These are phyloP conservation scores for Nerophis ophidion DNA, from an alignment of 2,113 vertebrate genomes.

Conservation along the genomic window DNA sequence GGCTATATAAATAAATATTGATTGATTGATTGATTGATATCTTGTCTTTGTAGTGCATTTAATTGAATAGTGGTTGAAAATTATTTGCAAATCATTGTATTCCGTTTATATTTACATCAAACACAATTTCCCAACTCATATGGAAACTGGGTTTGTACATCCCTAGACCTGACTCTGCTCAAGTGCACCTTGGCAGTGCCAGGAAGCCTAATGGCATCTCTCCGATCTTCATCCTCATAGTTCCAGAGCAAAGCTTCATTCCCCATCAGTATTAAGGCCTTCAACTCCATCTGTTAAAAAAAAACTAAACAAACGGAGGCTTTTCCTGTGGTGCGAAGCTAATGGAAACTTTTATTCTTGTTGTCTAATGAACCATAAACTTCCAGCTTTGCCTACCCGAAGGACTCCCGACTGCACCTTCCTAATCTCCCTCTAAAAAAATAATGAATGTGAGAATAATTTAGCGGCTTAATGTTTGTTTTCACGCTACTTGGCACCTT, in stretches of 20 bases:
- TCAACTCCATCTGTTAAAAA: background rate
- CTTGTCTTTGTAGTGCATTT: too few relatives aligned
- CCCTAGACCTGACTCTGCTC: background rate
- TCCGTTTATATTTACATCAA: too few relatives aligned
- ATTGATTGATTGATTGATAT: too few relatives aligned
- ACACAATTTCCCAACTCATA: too few relatives aligned
- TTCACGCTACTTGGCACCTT: conserved; percentile 29
- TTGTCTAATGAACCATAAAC: conserved; percentile 29
- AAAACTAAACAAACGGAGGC: background rate
- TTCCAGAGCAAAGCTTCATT: background rate
- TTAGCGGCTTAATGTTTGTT: conserved; percentile 26
- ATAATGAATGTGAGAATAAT: conserved; percentile 31
- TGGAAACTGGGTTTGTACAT: too few relatives aligned
- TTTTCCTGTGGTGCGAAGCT: conserved; percentile 7
- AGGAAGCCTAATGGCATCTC: background rate
- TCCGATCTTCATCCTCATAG: background rate
- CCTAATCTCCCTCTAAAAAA: conserved; percentile 22
- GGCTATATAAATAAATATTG: too few relatives aligned
- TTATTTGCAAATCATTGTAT: too few relatives aligned
- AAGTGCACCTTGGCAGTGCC: background rate
- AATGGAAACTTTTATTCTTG: background rate
- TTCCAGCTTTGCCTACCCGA: conserved; percentile 4
- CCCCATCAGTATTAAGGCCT: background rate
- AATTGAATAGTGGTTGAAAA: too few relatives aligned
- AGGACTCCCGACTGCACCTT: conserved; percentile 8